These are phyloP conservation scores for Ochropleura plecta DNA, from an alignment of 2,888 invertebrate genomes.

Conservation along the genomic window DNA sequence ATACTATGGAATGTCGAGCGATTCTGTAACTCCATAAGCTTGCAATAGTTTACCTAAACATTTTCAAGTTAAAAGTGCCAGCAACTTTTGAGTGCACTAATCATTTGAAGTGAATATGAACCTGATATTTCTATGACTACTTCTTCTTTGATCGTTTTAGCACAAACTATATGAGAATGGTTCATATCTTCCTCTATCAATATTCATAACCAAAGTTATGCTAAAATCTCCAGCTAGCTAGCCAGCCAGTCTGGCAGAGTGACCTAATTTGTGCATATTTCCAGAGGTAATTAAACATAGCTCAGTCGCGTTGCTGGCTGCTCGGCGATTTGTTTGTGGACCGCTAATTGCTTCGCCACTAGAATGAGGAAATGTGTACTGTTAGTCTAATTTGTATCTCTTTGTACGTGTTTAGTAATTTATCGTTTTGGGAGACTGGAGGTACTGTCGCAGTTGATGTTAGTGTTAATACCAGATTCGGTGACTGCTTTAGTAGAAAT, in stretches of 20 bases:
- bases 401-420: constrained; percentile 31
- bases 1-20: neutral
- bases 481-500: neutral
- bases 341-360: constrained; percentile 55
- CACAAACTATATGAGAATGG: neutral
- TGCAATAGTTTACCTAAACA: neutral
- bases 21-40: neutral
- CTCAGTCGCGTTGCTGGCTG: constrained; percentile 47
- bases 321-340: constrained; percentile 49
- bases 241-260: constrained; percentile 43
- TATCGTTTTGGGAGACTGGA: constrained; percentile 8
- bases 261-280: constrained; percentile 64
- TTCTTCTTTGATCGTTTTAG: neutral
- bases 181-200: neutral
- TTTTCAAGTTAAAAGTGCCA: neutral
- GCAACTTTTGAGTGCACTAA: neutral
- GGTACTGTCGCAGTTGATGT: neutral
- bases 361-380: constrained; percentile 59
- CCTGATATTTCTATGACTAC: neutral
- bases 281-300: constrained; percentile 66
- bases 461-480: neutral
- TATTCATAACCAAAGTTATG: constrained; percentile 17
- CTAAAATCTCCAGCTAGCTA: constrained; percentile 19
- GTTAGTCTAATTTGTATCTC: constrained; percentile 48
- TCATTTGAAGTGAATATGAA: neutral